These are phyloP conservation scores for Tupiocoris notatus DNA, from an alignment of 2,888 invertebrate genomes.

Conservation along the genomic window DNA sequence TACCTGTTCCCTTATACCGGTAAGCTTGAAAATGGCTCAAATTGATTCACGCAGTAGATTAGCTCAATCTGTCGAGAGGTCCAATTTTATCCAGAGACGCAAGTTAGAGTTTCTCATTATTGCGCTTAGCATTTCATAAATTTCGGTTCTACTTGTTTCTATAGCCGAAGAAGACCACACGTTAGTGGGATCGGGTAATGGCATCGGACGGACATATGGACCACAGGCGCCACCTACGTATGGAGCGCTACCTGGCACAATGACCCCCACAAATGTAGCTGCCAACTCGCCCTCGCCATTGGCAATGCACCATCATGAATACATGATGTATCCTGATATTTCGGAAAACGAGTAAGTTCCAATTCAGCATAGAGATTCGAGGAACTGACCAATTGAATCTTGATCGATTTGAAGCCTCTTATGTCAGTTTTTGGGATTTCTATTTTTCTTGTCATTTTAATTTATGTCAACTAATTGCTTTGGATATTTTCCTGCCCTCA, in stretches of 20 bases:
- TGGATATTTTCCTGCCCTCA: constrained; percentile 16
- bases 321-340: constrained; percentile 48
- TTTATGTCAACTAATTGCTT: too few relatives aligned
- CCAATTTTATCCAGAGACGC: too few relatives aligned
- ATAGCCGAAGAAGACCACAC: constrained; percentile 74
- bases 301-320: constrained; percentile 49
- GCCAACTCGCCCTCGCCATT: constrained; percentile 48
- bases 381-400: too few relatives aligned
- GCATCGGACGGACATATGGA: constrained; percentile 19
- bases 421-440: too few relatives aligned
- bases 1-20: constrained; percentile 83
- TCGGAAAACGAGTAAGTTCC: constrained; percentile 51
- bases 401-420: too few relatives aligned
- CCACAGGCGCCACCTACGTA: constrained; percentile 1
- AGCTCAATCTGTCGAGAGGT: too few relatives aligned
- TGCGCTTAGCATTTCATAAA: too few relatives aligned
- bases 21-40: too few relatives aligned
- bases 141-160: too few relatives aligned
- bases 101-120: too few relatives aligned
- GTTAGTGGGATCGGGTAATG: constrained; percentile 50
- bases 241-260: neutral
- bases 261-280: constrained; percentile 32
- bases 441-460: neutral
- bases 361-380: neutral
- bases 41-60: too few relatives aligned